Base-by-base conservation (phyloP, 2,113 vertebrate species). In the Accipiter virgatus region DNA sequence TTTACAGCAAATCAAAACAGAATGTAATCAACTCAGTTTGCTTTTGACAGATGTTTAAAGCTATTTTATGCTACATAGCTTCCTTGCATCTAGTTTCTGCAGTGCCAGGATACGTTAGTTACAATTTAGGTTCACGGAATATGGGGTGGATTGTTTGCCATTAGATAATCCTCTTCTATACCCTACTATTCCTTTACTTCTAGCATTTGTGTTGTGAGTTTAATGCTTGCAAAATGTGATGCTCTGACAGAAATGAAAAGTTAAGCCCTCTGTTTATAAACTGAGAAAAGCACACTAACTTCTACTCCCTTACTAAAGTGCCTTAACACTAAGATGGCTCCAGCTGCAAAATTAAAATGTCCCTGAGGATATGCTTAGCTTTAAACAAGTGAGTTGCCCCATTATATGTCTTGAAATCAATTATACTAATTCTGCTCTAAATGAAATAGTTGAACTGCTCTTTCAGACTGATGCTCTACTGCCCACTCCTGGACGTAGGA, bases 31-130 rank as follows among this genome's bases (percentile, higher is more conserved):
- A 87, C 81, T 95, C 72, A 70, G 81, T 94, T 96, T 90, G 65
- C 81, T 96, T 97, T 96, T 95, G 95, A 97, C 91, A 97, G 96
- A 96, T 94, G 88, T 96, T 82, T 95, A 91, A 95, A 94, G 74
- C n/a, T 94, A 96, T 98, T 98, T 97, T 90, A 83, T 97, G 90
- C 70, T 86, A 52, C 77, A 61, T 45, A 82, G 47, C 78, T 96
- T 97, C 78, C 45, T 97, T 93, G 29, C 13, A 9, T 91, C 74
- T 88, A 77, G 11, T 80, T 94, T 93, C 77, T 85, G 48, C 81
- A 71, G 81, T 58, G 61, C 56, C 78, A 70, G 90, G 55, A 25
- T 88, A 45, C 27, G 50, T 72, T 73, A 86, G 36, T 45, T 93
- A 81, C 55, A 59, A 88, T 87, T 63, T 75, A 67, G 29, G 17